These are phyloP conservation scores for Folsomia candida DNA, from an alignment of 2,888 invertebrate genomes.

Conservation along the genomic window DNA sequence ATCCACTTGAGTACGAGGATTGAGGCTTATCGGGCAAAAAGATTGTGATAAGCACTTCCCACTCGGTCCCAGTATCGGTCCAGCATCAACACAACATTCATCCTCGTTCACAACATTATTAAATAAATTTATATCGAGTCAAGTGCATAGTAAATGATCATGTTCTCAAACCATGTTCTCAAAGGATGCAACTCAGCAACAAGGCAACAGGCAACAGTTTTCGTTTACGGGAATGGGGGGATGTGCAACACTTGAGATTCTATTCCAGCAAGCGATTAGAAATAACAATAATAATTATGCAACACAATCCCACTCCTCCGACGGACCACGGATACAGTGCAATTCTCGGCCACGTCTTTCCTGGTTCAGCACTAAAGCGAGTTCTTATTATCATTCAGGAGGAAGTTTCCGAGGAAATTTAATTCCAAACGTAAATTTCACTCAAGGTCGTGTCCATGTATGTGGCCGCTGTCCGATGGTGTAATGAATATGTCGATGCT, in stretches of 20 bases:
- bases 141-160: not conserved
- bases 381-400: not conserved
- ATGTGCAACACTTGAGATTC: not conserved
- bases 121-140: not conserved
- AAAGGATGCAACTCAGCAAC: too few relatives aligned
- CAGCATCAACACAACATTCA: not conserved
- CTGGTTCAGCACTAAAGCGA: not conserved
- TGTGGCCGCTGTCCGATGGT: too few relatives aligned
- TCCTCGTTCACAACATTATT: not conserved
- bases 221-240: not conserved
- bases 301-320: not conserved
- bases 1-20: not conserved
- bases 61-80: not conserved
- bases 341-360: not conserved
- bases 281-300: not conserved
- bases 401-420: slow-evolving; percentile 2
- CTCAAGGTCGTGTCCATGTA: not conserved
- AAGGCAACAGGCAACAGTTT: not conserved
- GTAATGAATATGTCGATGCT: too few relatives aligned
- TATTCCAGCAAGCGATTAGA: not conserved
- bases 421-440: not conserved
- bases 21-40: slow-evolving; percentile 4
- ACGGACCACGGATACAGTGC: not conserved
- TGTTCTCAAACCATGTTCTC: not conserved
- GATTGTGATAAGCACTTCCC: not conserved